Base-by-base conservation (phyloP, 2,113 vertebrate species). In the Polypterus senegalus region DNA sequence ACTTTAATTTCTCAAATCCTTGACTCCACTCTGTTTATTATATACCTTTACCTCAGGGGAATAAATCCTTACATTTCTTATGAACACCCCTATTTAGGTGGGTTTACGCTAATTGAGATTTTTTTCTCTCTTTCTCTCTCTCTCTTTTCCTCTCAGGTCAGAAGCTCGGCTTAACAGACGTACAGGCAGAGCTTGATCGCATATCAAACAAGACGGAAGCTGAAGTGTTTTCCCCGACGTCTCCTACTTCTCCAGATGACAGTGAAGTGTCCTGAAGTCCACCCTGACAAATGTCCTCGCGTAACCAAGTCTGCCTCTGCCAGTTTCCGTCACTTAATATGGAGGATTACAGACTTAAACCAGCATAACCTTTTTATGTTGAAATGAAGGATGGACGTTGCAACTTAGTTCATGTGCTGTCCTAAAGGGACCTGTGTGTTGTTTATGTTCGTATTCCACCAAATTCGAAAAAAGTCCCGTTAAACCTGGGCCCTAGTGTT, bases 151-250 rank as follows among this genome's bases (percentile, higher is more conserved):
- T 48, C 67, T 46, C 76, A 97, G 96, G 92, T 76, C 96, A 94
- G 56, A 98, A 97, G 71, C 83, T 94, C 74, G 93, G 93, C 69
- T 83, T 97, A 77, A 92, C 93, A 49, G 96, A 98, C 10, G 93
- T 98, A 77, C 96, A 98, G 61, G 96, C 93, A 7, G 96, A 98
- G 77, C 74, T 97, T 73, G 94, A 98, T 80, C 93, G 93, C 81
- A 97, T 98, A 74, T 89, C 94, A 79, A 92, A 86, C 73, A 92
- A 91, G 74, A 89, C 92, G 59, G 92, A 97, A 71, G 81, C 85
- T 54, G 88, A 86, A 68, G 73, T 72, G 1, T 76, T 87, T 59
- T 88, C 90, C 74, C 71, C 91, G 73, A 83, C 89, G 49, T 72
- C 89, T 76, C 85, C 89, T 66, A 79, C 89, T 27, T 87, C 89